Evolutionary conservation across 2,888 invertebrate genomes (phyloP), one percentile per base, ranked within the genome.

Genomic region (Cecidostiba fungosa): DNA sequence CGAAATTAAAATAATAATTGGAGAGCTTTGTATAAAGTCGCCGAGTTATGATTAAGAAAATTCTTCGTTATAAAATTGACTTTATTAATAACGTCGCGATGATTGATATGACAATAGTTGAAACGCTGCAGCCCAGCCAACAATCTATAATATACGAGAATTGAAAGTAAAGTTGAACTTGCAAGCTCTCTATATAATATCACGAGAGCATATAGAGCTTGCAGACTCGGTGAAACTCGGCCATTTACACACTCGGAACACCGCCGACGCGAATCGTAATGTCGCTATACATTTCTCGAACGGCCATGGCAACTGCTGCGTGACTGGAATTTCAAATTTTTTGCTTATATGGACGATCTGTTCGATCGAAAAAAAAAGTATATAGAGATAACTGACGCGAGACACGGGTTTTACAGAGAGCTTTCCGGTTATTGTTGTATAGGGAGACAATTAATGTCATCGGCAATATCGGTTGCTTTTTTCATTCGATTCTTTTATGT

Each of bases 271-370:
- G 54, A 59, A n/a, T 59, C 54, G 54, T 59, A 19, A 59, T 19
- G n/a, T 59, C 54, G 19, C 10, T n/a, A n/a, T 3, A 59, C 10
- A 59, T 59, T 59, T 59, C 10, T 59, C 54, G 5, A 59, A 59
- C 54, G 5, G 54, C 23, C 16, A 26, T 72, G 59, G 26, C 23
- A 59, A 39, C 26, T 72, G 43, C 69, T 50, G n/a, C 69, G 50
- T 78, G 72, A 54, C 54, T 80, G 8, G 79, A 54, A 54, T 80
- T 16, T 0, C 23, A 80, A 72, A 8, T 66, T 32, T 23, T 36
- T 1, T 8, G 26, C 26, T 19, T 29, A 43, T 29, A 43, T 50
- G 10, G 50, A 32, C 16, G n/a, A 4, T 26, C n/a, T n/a, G 77
- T 62, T 29, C 4, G 26, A 5, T 36, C 36, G 39, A n/a, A 14